phyloP scores from a whole-genome alignment of 1,140 invertebrate species.

The Anastrepha obliqua region DNA sequence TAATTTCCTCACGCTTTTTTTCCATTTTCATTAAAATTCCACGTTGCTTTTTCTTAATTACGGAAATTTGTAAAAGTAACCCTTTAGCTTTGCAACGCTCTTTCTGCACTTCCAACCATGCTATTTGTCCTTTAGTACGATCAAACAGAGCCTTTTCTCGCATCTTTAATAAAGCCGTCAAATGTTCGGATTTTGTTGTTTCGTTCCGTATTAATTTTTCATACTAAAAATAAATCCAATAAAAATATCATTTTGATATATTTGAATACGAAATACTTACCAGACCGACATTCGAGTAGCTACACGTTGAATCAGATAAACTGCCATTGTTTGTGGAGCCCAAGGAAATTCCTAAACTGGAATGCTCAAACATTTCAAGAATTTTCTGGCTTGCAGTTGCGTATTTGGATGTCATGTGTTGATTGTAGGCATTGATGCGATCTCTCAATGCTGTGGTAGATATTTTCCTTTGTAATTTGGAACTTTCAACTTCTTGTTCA shows the following conservation, averaged over 20 bases:
- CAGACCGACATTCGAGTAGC: constrained; percentile 60
- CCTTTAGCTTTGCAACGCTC: constrained; percentile 61
- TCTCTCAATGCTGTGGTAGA: not conserved
- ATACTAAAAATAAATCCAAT: constrained; percentile 52
- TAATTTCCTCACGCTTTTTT: constrained; percentile 61
- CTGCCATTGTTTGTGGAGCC: constrained; percentile 36
- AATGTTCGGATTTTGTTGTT: constrained; percentile 59
- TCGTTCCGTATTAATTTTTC: constrained; percentile 59
- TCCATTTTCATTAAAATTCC: constrained; percentile 61
- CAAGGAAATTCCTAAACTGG: constrained; percentile 53
- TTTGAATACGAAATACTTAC: constrained; percentile 54
- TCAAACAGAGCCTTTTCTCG: constrained; percentile 63
- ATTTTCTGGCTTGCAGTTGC: constrained; percentile 55
- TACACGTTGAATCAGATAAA: constrained; percentile 57
- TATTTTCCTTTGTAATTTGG: not conserved
- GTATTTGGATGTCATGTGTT: constrained; percentile 28
- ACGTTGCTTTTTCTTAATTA: constrained; percentile 62
- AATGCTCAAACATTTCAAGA: constrained; percentile 57
- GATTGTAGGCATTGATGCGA: not conserved
- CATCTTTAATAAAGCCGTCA: constrained; percentile 60
- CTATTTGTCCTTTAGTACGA: constrained; percentile 64
- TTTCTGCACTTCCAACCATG: constrained; percentile 64
- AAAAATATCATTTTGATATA: not conserved
- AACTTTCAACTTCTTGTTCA: not conserved
- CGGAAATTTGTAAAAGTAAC: constrained; percentile 54